These are phyloP conservation scores for Diadophis punctatus DNA, from an alignment of 2,113 vertebrate species.

Conservation along the genomic window DNA sequence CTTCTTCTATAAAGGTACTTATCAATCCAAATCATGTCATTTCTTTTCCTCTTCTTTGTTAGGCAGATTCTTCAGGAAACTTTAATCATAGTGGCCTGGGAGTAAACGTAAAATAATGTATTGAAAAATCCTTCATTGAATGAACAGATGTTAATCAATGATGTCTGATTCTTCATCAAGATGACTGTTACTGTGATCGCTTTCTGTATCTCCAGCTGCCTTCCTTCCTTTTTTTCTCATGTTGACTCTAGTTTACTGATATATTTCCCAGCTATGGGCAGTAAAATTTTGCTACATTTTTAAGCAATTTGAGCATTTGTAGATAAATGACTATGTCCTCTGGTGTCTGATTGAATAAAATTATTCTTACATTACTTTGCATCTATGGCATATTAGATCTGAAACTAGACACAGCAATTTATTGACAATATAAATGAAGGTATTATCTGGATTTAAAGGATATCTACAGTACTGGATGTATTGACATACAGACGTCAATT, in stretches of 20 bases:
- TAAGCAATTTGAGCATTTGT: not conserved
- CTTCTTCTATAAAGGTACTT: not conserved
- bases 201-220: not conserved
- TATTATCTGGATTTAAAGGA: no score
- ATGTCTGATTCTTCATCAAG: not conserved
- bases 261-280: not conserved
- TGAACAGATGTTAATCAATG: not conserved
- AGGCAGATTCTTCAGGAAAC: not conserved
- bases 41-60: not conserved
- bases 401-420: slow-evolving; percentile 6
- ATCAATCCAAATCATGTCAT: not conserved
- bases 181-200: not conserved
- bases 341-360: not conserved
- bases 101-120: not conserved
- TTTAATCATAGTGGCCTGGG: not conserved
- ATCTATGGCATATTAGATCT: not conserved
- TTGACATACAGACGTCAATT: not conserved
- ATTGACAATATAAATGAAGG: not conserved
- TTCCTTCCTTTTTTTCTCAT: not conserved
- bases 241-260: not conserved
- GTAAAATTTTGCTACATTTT: not conserved
- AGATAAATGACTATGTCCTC: not conserved
- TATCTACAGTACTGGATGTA: not conserved
- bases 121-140: not conserved
- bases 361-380: not conserved